These are phyloP conservation scores for Drosophila monieri DNA, from an alignment of 2,888 invertebrate genomes.

Conservation along the genomic window DNA sequence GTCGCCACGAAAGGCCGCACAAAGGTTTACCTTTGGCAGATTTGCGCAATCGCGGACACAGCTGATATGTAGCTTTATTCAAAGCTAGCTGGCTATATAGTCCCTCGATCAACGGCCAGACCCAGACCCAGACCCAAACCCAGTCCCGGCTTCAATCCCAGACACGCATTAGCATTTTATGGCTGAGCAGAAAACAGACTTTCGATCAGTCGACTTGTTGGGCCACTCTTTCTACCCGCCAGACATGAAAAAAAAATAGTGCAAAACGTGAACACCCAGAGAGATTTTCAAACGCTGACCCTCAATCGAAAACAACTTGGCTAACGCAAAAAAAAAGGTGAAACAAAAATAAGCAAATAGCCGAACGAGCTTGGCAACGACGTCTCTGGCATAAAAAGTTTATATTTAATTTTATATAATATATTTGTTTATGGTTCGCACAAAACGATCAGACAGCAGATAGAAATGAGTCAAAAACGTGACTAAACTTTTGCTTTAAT, in stretches of 20 bases:
- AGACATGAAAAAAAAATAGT: slow-evolving; percentile 27
- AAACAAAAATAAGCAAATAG: slow-evolving; percentile 19
- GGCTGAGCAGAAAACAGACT: slow-evolving; percentile 33
- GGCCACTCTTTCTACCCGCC: slow-evolving; percentile 19
- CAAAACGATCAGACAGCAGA: slow-evolving; percentile 5
- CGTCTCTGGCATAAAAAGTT: slow-evolving; percentile 36
- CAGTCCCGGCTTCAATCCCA: slow-evolving; percentile 13
- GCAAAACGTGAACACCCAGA: slow-evolving; percentile 23
- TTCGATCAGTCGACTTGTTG: slow-evolving; percentile 46
- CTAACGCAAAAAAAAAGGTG: slow-evolving; percentile 10
- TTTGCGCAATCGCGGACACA: slow-evolving; percentile 5
- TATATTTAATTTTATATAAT: slow-evolving; percentile 20
- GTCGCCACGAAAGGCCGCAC: slow-evolving; percentile 14
- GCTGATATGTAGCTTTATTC: slow-evolving; percentile 14
- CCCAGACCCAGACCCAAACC: slow-evolving; percentile 9
- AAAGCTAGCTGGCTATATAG: background rate
- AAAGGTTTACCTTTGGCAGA: slow-evolving; percentile 28
- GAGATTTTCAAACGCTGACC: slow-evolving; percentile 31
- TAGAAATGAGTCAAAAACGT: slow-evolving; percentile 67
- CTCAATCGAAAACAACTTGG: slow-evolving; percentile 38
- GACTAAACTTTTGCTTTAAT: slow-evolving; percentile 52
- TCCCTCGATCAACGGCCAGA: background rate
- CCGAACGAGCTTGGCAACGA: slow-evolving; percentile 52
- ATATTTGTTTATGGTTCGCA: slow-evolving; percentile 22
- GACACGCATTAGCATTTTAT: slow-evolving; percentile 40